Conservation (phyloP, 2,113 vertebrate genomes). For the Sclerurus mexicanus region DNA sequence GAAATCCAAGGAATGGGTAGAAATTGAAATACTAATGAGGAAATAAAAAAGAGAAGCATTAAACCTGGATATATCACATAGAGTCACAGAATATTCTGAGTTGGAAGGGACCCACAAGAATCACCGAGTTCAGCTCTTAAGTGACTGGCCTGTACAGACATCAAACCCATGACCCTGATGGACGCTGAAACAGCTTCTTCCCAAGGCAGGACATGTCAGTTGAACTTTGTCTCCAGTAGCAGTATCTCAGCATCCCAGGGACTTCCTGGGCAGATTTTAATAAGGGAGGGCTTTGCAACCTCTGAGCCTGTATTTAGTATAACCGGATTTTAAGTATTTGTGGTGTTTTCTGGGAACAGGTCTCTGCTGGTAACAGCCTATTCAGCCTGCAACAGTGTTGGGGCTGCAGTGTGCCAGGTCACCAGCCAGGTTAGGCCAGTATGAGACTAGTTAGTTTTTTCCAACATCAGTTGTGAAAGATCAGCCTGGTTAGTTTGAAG, state of each 20-base stretch:
- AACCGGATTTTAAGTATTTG: neutral
- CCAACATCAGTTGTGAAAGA: neutral
- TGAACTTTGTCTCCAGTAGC: neutral
- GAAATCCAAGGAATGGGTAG: slow-evolving; percentile 73
- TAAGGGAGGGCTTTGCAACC: neutral
- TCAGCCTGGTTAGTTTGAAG: neutral
- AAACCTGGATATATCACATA: neutral
- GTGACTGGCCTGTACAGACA: neutral
- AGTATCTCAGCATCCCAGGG: neutral
- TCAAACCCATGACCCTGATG: too few species aligned
- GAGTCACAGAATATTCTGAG: neutral
- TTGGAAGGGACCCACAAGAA: neutral
- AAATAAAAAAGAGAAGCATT: neutral
- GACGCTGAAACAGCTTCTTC: neutral
- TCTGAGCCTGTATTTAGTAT: neutral
- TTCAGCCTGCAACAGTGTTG: neutral
- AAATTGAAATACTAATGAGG: slow-evolving; percentile 72
- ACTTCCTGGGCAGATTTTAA: neutral
- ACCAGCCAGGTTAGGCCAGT: neutral
- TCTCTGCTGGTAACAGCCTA: neutral
- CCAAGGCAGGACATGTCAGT: neutral
- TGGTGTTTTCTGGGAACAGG: neutral
- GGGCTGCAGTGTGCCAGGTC: neutral
- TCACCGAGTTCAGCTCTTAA: neutral
- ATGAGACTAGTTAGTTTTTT: neutral